Evolutionary conservation across 2,797 vertebrate species (phyloP), one percentile per base, ranked within the genome.

Genomic region (Schizopygopsis pylzovi): DNA sequence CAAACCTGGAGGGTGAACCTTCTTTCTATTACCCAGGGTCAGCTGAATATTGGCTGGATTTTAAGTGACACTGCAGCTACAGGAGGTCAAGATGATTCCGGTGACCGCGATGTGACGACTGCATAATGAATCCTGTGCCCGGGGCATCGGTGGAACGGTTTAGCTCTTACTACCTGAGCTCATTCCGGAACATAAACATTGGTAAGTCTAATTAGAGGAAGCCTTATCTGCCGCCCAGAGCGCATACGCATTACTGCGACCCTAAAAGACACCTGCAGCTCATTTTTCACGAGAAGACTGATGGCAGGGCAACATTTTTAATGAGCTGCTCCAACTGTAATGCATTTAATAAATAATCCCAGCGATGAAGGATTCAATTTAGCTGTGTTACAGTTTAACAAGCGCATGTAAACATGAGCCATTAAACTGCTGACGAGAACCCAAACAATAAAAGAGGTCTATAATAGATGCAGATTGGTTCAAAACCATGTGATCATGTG

Each of bases 321-420:
- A 92, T 88, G 70, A 87, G 79, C 76, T 87, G 80, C 79, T 63
- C 75, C 81, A 91, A 89, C 89, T 67, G 82, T 76, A 86, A 85
- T 18, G 67, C 41, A 49, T 78, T 67, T 83, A 82, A 88, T 89
- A 84, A 92, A 91, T n/a, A 81, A 87, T 90, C 86, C 87, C 85
- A 72, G 61, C 59, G 87, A 89, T 82, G 76, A 91, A 89, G 89
- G 68, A 87, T 85, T 89, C 49, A 71, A 92, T 93, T 92, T 82
- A 92, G 91, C 86, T 1, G 67, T 6, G 84, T 91, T 93, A 59
- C 92, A 91, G 92, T 91, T 92, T 89, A 94, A 94, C 89, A 87
- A 94, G 90, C 78, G 68, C 80, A 86, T 88, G 85, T 86, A 89
- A 88, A 91, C 72, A 92, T 82, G 87, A 91, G 90, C 87, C 85